Conservation (phyloP, 2,113 vertebrate genomes). For the Microtus oregoni region DNA sequence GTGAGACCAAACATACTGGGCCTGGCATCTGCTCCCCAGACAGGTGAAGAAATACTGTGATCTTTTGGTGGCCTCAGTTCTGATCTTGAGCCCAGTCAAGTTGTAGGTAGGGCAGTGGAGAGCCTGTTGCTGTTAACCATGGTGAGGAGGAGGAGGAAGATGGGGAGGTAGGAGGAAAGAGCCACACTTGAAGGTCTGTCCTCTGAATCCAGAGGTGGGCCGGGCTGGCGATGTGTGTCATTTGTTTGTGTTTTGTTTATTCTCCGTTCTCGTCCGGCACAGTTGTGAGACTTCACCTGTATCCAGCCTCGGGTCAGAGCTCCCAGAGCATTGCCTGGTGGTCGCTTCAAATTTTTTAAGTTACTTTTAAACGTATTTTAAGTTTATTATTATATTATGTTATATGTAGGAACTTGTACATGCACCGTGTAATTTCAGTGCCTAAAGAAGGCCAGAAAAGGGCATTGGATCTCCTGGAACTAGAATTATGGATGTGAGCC, state of each 20-base stretch:
- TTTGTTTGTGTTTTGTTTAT: background rate
- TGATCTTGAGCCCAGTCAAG: background rate
- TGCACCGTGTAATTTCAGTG: background rate
- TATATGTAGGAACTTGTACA: background rate
- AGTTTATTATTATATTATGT: background rate
- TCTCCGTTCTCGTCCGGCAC: accelerated
- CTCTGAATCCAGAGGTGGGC: too few species aligned
- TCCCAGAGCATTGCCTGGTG: background rate
- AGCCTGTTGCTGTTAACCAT: background rate
- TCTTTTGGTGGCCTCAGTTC: background rate
- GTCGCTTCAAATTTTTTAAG: background rate
- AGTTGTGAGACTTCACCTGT: background rate
- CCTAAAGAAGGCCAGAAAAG: background rate
- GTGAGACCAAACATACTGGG: background rate
- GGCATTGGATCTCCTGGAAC: background rate
- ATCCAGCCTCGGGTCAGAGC: background rate
- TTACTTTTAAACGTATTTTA: background rate
- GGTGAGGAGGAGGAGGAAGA: background rate
- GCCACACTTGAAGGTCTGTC: background rate
- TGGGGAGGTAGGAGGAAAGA: background rate
- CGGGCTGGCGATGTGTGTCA: background rate
- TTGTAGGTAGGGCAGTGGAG: background rate
- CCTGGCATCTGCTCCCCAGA: background rate
- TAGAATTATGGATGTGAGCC: background rate
- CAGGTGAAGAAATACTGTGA: background rate